Evolutionary conservation across 2,113 vertebrate genomes (phyloP).

Genomic region (Sander lucioperca): DNA sequence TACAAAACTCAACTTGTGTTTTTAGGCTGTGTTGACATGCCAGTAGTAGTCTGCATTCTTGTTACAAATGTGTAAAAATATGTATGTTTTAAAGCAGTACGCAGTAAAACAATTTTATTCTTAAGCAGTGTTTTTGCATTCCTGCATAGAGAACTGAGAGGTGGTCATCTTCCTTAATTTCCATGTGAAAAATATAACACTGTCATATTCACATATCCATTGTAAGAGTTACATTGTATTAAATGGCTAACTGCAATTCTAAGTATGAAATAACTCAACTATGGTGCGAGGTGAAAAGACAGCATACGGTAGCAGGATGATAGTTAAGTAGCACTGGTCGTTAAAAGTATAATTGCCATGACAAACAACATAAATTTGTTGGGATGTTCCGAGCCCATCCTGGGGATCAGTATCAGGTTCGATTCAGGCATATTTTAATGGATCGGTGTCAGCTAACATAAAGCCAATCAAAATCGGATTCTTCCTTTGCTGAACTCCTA

Average conservation of each 20-base stretch:
- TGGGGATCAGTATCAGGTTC: neutral
- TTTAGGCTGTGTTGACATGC: neutral
- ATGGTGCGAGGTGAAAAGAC: neutral
- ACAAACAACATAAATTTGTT: neutral
- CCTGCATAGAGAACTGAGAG: no score
- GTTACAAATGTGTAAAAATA: neutral
- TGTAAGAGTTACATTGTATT: neutral
- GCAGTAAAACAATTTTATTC: neutral
- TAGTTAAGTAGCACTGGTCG: neutral
- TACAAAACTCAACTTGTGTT: constrained; percentile 26
- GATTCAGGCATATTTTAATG: neutral
- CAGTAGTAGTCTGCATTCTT: neutral
- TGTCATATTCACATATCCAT: neutral
- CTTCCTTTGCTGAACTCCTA: neutral
- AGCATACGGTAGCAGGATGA: neutral
- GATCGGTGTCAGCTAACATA: neutral
- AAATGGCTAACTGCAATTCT: neutral
- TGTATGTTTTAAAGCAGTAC: neutral
- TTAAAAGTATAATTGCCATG: neutral
- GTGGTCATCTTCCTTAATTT: neutral
- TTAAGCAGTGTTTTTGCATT: neutral
- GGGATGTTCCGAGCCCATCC: neutral
- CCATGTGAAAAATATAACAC: neutral
- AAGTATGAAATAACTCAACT: neutral
- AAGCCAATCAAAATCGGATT: neutral